A percentile compares a stretch with the other conserved stretches of the same genome.
These are phyloP conservation scores for Pristiophorus japonicus DNA, from an alignment of 2,113 vertebrate species.

Conservation along the genomic window DNA sequence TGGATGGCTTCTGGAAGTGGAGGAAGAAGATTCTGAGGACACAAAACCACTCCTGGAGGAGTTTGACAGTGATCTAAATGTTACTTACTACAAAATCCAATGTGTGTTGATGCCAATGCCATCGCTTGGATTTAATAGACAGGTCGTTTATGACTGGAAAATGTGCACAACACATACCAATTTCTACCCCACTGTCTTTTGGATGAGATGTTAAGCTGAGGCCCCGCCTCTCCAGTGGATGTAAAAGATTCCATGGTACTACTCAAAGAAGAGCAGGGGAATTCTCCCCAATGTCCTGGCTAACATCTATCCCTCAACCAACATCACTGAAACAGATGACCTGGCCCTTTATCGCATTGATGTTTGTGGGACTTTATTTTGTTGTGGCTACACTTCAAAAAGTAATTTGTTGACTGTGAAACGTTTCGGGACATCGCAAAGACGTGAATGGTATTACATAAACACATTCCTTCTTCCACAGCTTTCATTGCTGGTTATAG, in stretches of 20 bases:
- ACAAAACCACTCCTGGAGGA: slow-evolving; percentile 90
- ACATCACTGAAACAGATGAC: no score
- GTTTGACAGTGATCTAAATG: slow-evolving; percentile 93
- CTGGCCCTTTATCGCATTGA: no score
- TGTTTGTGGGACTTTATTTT: neutral
- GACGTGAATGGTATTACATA: neutral
- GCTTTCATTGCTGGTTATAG: neutral
- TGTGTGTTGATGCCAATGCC: slow-evolving; percentile 98
- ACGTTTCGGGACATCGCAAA: neutral
- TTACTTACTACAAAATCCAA: slow-evolving; percentile 97
- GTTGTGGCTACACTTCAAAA: neutral
- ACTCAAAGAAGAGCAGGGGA: no score
- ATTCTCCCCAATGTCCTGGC: no score
- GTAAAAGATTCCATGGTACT: no score
- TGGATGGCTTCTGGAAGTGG: slow-evolving; percentile 94
- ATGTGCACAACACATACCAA: no score
- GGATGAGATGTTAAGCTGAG: no score
- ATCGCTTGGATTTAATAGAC: slow-evolving; percentile 91
- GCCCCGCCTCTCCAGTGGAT: no score
- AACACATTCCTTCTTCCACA: neutral
- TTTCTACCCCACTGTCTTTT: no score
- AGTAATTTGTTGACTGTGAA: neutral
- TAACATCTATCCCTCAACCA: no score
- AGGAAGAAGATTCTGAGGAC: slow-evolving; percentile 88
- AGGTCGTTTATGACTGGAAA: no score